These are phyloP conservation scores for Hippocampus kuda DNA, from an alignment of 2,797 vertebrate species.

Conservation along the genomic window DNA sequence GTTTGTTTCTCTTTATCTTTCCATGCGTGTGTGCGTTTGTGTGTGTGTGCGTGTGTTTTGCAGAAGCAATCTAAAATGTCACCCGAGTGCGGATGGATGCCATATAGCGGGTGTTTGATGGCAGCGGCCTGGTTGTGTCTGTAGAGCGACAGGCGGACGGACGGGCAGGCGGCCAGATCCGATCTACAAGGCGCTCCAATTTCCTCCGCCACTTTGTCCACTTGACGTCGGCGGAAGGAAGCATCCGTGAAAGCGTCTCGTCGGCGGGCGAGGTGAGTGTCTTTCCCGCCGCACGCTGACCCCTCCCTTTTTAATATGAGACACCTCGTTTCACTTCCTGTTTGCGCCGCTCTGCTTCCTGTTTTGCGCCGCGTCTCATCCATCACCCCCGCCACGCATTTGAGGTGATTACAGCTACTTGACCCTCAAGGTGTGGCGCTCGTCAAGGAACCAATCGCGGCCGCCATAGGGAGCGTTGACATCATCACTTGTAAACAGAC, in stretches of 20 bases:
- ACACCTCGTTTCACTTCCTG: slow-evolving; percentile 89
- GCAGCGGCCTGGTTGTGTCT: slow-evolving; percentile 30
- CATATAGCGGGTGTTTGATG: slow-evolving; percentile 1
- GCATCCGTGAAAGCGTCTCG: not conserved
- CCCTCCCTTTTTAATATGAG: slow-evolving; percentile 95
- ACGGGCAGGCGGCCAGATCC: slow-evolving; percentile 67
- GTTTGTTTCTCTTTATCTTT: no score
- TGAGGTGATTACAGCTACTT: not conserved
- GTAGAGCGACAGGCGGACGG: slow-evolving; percentile 40
- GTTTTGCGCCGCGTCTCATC: slow-evolving; percentile 58
- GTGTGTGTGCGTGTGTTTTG: no score
- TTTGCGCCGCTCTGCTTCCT: slow-evolving; percentile 55
- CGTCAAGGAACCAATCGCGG: no score
- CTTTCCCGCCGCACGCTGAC: slow-evolving; percentile 61
- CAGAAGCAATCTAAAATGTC: not conserved
- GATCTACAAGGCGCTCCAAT: slow-evolving; percentile 97
- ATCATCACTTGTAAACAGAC: no score
- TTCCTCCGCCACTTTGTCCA: slow-evolving; percentile 73
- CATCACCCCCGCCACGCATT: not conserved
- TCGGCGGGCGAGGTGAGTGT: slow-evolving; percentile 17
- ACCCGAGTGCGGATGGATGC: not conserved
- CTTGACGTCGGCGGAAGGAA: slow-evolving; percentile 1
- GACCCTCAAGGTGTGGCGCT: not conserved
- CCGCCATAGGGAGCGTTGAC: no score
- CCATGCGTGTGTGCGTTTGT: no score